phyloP scores from a whole-genome alignment of 2,888 invertebrate species.

The Epistrophe grossulariae region DNA sequence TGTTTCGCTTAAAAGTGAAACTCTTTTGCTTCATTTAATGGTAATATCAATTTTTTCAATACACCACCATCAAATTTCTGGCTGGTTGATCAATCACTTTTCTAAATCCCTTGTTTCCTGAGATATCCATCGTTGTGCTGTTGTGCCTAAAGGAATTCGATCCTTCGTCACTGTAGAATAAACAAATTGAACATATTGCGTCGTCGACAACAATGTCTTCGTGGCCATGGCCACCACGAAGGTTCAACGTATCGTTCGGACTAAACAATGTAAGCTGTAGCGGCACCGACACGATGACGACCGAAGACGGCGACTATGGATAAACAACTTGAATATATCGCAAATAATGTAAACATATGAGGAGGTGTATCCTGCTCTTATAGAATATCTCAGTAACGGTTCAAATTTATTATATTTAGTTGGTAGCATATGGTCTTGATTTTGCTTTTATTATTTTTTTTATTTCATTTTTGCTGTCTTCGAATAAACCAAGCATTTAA shows the following conservation, averaged over 20 bases:
- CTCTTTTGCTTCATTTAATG: conserved; percentile 1
- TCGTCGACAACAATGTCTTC: too few relatives aligned
- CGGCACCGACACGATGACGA: background rate
- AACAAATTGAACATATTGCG: conserved; percentile 71
- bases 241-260: conserved; percentile 9
- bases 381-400: conserved; percentile 52
- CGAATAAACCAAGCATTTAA: conserved; percentile 59
- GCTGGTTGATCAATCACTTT: conserved; percentile 23
- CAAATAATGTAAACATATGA: conserved; percentile 70
- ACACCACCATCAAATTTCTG: conserved; percentile 37
- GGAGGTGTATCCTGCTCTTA: conserved; percentile 58
- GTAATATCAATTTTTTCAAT: conserved; percentile 20
- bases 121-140: background rate
- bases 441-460: conserved; percentile 18
- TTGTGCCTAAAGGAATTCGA: conserved; percentile 51
- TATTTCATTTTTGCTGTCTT: conserved; percentile 38
- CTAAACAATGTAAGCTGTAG: background rate
- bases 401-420: conserved; percentile 23
- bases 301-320: conserved; percentile 15
- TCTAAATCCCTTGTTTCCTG: conserved; percentile 28
- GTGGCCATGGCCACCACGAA: conserved; percentile 9
- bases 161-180: conserved; percentile 47
- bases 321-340: conserved; percentile 55
- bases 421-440: conserved; percentile 57
- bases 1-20: conserved; percentile 25